Conservation (phyloP, 2,113 vertebrate genomes). For the Melanerpes aurifrons region DNA sequence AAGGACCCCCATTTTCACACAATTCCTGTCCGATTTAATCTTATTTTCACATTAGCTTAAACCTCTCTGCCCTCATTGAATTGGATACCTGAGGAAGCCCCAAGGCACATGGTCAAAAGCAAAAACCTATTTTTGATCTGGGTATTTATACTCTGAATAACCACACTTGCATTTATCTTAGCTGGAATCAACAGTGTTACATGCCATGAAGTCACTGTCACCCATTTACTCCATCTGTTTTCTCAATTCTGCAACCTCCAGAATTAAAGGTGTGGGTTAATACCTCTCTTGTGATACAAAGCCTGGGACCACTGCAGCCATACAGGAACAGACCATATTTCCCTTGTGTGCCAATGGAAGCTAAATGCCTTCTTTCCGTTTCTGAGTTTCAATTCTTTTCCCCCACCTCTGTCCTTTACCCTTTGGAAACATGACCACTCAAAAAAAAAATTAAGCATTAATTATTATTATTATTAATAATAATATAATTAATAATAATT, state of each 20-base stretch:
- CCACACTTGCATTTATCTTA: background rate
- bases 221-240: background rate
- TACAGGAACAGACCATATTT: background rate
- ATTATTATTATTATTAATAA: no score
- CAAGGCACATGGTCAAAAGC: background rate
- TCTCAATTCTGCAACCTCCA: background rate
- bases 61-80: background rate
- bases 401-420: background rate
- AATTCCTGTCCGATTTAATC: background rate
- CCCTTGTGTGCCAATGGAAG: background rate
- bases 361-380: background rate
- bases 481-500: no score
- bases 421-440: background rate
- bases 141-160: background rate
- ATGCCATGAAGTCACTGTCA: background rate
- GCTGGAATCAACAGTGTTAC: background rate
- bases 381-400: background rate
- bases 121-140: background rate
- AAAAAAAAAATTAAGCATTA: background rate
- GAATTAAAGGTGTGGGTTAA: rapidly evolving
- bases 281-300: background rate
- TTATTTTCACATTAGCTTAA: background rate
- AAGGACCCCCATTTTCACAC: background rate
- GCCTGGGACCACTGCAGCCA: background rate
- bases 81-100: background rate